Base-by-base conservation (phyloP, 2,797 vertebrate genomes). In the Anomalospiza imberbis region DNA sequence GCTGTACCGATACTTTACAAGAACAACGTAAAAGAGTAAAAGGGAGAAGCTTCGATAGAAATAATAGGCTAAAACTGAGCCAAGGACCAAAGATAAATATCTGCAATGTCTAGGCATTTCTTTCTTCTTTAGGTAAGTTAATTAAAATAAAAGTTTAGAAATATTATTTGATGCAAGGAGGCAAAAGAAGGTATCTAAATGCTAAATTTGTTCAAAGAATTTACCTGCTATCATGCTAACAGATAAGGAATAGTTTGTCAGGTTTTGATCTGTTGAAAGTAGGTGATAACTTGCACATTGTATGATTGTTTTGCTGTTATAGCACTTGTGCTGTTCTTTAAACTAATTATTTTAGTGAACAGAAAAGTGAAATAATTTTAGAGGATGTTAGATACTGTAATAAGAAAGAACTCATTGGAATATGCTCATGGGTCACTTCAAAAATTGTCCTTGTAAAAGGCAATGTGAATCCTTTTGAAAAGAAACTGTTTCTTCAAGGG, bases 401-500 rank as follows among this genome's bases (percentile, higher is more conserved):
- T 57, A 91, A 95, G 36, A 93, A 66, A 85, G 61, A 91, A 84
- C 38, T 57, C 55, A 93, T 67, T 73, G 28, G 26, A 67, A 85
- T 93, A 76, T 88, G 95, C 92, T 80, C 85, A 80, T 91, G 77
- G 86, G 81, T 73, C 84, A 63, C 47, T 81, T 72, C n/a, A 93
- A 81, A 68, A 91, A 53, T 91, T 92, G 79, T 62, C 51, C 22
- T 85, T 95, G 80, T 32, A 94, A 96, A 97, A 88, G 31, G 48
- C 82, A 90, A 75, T 47, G 36, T 61, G 29, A 44, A 50, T 97
- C 28, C 71, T 88, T 94, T 93, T 91, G 82, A 91, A 95, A 97
- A 95, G 61, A 92, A 70, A 91, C 12, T 85, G 24, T 94, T 97
- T 96, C 65, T 88, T 95, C 80, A 80, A 89, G 97, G 61, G 75